Base-by-base conservation (phyloP, 2,797 vertebrate genomes). In the Neoniphon sammara region DNA sequence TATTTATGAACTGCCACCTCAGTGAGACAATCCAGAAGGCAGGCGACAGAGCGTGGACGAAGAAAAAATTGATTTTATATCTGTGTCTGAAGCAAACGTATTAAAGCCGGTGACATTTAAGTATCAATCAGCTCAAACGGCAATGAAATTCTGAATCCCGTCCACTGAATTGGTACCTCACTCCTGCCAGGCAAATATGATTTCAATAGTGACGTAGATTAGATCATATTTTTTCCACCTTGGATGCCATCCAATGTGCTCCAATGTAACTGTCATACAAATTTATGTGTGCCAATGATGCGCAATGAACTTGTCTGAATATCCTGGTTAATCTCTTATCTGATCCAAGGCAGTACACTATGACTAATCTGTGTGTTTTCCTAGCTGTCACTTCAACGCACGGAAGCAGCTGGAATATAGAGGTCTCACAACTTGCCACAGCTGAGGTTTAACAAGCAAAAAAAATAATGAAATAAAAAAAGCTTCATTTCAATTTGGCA, bases 101-200 rank as follows among this genome's bases (percentile, higher is more conserved):
- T 80, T 80, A 80, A 83, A 91, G 81, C 77, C 73, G 53, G 66
- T 84, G 77, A 83, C 78, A 87, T 82, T 87, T 80, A 84, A 69
- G 58, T 68, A 76, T 86, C 77, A 86, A 85, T 87, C 81, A 80
- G 68, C 42, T 65, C 57, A 74, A 87, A 81, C 69, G 57, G 66
- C 52, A 79, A 75, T 82, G 70, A 59, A 75, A 82, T 77, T 75
- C 59, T 73, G 66, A 78, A 69, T 64, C 59, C 18, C 54, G 68
- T 77, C 73, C 76, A 78, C 18, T 58, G 27, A 81, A 84, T 84
- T n/a, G 14, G 10, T 20, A 42, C 39, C 57, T 76, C 77, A 75
- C 66, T 76, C 61, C 75, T 82, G 81, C 75, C 83, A 86, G 77
- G 85, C 64, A 82, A 85, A 86, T 73, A 73, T 58, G 47, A 80